Conservation (phyloP, 2,797 vertebrate species). For the Hybognathus amarus region DNA sequence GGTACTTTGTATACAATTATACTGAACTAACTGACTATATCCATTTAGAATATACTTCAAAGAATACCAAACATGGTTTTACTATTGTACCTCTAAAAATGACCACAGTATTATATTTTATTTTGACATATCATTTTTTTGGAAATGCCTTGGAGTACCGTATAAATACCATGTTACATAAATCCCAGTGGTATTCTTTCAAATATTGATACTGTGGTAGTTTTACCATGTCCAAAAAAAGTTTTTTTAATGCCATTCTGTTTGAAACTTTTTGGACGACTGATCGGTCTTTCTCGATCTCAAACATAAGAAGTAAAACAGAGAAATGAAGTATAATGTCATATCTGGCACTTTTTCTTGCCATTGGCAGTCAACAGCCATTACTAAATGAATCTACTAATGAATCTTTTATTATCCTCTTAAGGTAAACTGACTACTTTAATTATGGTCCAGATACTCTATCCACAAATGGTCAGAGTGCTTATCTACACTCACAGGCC, state of each 20-base stretch:
- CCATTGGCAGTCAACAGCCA: slow-evolving; percentile 18
- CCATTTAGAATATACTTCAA: neutral
- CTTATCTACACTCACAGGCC: neutral
- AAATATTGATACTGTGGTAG: no score
- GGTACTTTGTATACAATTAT: neutral
- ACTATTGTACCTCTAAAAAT: neutral
- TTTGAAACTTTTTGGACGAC: neutral
- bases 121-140: neutral
- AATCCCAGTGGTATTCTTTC: neutral
- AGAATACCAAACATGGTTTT: neutral
- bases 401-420: slow-evolving; percentile 28
- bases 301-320: neutral
- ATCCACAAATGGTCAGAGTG: slow-evolving; percentile 5
- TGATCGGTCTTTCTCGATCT: neutral
- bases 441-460: slow-evolving; percentile 7
- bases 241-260: no score
- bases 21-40: neutral
- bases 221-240: neutral
- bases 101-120: neutral
- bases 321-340: slow-evolving; percentile 6
- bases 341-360: neutral
- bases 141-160: neutral
- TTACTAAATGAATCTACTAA: slow-evolving; percentile 20
- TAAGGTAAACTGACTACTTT: slow-evolving; percentile 26
- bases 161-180: neutral